Base-by-base conservation (phyloP, 1,140 invertebrate species). In the Drosophila sturtevanti region DNA sequence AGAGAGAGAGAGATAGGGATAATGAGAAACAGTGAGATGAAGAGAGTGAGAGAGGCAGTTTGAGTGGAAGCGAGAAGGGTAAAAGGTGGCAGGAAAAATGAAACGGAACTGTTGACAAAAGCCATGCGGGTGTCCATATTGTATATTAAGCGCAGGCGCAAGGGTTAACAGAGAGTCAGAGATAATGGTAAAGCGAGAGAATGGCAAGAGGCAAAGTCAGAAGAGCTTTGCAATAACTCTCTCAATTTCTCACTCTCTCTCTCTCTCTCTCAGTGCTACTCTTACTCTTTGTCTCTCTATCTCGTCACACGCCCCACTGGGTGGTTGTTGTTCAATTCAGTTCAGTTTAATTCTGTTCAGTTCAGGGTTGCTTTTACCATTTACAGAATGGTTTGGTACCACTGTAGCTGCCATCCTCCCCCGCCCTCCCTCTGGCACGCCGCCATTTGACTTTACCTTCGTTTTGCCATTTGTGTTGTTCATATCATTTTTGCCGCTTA, bases 341-440 rank as follows among this genome's bases (percentile, higher is more conserved):
- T 48, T 48, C 41, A 11, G 41, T 41, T 41, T 41, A 41, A 72
- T 78, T 81, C 61, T 77, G 41, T 51, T 71, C 68, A 72, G 54
- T 52, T 51, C 72, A 68, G 75, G 81, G 81, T 85, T 85, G 77
- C 61, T 85, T 85, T 71, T 51, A 52, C 66, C 76, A 79, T 84
- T 38, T 38, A 4, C 12, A 38, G 12, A 38, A 38, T 38, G 37
- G 16, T 48, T 48, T 48, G 41, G 77, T 85, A 77, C 69, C 81
- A 77, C 81, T 80, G 63, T 85, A 73, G 27, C 12, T 16, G 0
- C 44, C 24, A 18, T 41, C 48, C 22, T 21, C 12, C 48, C 63
- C 16, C n/a, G n/a, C 10, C 34, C 38, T 22, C 34, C 55, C 59
- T 41, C n/a, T n/a, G n/a, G n/a, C n/a, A n/a, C n/a, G n/a, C n/a